phyloP scores from a whole-genome alignment of 1,140 invertebrate genomes.

The Helicoverpa zea region DNA sequence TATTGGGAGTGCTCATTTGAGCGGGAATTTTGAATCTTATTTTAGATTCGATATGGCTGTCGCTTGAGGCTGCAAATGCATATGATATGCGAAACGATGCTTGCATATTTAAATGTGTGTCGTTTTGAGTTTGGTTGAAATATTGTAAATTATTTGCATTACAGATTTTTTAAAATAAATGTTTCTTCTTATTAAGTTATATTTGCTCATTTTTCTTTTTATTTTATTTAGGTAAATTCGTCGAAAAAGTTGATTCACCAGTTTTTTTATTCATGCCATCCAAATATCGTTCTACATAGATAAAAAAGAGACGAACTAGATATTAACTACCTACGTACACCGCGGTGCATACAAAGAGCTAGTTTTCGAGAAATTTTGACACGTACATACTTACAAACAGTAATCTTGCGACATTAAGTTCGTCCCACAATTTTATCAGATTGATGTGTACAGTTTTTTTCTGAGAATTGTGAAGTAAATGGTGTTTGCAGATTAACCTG shows the following conservation, averaged over 20 bases:
- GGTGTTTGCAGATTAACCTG: too few species aligned
- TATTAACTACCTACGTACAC: neutral
- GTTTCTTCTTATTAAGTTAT: too few species aligned
- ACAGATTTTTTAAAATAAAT: too few species aligned
- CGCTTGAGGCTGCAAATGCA: constrained; percentile 3
- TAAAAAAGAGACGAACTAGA: neutral
- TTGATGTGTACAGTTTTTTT: neutral
- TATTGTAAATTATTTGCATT: neutral
- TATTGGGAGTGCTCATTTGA: constrained; percentile 44
- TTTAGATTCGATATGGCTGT: constrained; percentile 29
- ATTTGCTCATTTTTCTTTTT: too few species aligned
- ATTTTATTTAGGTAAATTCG: too few species aligned
- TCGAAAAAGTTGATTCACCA: neutral
- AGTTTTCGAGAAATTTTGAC: constrained; percentile 25
- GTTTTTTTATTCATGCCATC: constrained; percentile 10
- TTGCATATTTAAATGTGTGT: constrained; percentile 2
- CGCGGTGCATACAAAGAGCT: constrained; percentile 22
- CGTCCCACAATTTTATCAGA: constrained; percentile 22
- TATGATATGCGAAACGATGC: neutral
- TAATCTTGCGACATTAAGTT: neutral
- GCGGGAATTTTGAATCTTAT: constrained; percentile 32
- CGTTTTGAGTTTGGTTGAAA: neutral
- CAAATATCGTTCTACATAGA: constrained; percentile 15
- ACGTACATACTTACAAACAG: constrained; percentile 19
- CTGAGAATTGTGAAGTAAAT: neutral